Percentiles rank a stretch among this genome's conserved stretches.
Conservation (phyloP, 2,888 invertebrate species). For the Apamea monoglypha region DNA sequence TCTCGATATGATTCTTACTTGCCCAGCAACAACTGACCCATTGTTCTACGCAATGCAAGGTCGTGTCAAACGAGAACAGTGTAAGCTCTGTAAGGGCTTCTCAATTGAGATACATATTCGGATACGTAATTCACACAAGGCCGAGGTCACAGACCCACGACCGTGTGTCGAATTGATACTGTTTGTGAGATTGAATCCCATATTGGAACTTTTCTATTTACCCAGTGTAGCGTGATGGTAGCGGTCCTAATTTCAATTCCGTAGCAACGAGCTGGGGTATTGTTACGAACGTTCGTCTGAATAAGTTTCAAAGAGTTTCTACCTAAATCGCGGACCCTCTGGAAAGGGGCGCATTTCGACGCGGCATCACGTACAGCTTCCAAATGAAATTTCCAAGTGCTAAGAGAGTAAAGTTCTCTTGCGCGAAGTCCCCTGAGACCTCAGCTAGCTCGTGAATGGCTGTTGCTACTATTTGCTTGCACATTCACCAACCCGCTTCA, state of each 20-base stretch:
- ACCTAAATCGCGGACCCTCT: constrained; percentile 79
- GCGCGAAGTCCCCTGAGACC: constrained; percentile 72
- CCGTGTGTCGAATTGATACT: constrained; percentile 64
- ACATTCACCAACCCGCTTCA: constrained; percentile 72
- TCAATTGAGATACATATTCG: constrained; percentile 67
- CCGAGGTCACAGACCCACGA: constrained; percentile 64
- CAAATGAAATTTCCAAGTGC: constrained; percentile 87
- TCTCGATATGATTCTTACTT: constrained; percentile 70
- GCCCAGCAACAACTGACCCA: constrained; percentile 70
- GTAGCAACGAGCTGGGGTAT: constrained; percentile 80
- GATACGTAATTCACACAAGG: constrained; percentile 74
- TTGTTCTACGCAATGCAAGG: constrained; percentile 79
- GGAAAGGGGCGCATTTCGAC: constrained; percentile 82
- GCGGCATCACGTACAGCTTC: constrained; percentile 84
- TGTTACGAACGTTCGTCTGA: constrained; percentile 77
- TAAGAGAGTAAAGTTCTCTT: constrained; percentile 76
- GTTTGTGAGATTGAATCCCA: constrained; percentile 78
- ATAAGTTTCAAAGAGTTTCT: constrained; percentile 81
- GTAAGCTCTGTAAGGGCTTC: constrained; percentile 71
- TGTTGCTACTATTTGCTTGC: constrained; percentile 74
- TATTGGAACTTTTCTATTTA: constrained; percentile 82
- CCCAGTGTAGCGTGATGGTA: constrained; percentile 75
- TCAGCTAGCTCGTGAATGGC: constrained; percentile 73
- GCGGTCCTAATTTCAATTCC: constrained; percentile 85
- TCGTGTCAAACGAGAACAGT: constrained; percentile 72